phyloP scores from a whole-genome alignment of 2,888 invertebrate genomes.

The Drosophila helvetica region DNA sequence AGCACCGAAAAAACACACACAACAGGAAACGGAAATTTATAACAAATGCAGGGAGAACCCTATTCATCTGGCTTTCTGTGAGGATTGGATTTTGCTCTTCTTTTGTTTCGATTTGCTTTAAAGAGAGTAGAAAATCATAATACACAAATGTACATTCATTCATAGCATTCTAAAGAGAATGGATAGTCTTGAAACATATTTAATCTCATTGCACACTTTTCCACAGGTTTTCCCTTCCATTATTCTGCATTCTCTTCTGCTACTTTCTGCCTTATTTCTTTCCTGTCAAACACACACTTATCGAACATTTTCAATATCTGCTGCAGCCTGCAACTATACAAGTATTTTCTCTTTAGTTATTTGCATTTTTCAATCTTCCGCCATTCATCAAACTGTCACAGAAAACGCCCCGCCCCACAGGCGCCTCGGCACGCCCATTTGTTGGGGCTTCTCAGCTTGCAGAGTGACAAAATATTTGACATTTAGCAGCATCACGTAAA shows the following conservation, averaged over 20 bases:
- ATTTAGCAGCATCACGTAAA: constrained; percentile 76
- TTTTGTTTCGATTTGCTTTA: no score
- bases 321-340: constrained; percentile 1
- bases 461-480: constrained; percentile 74
- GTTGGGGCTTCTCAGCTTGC: constrained; percentile 5
- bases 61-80: neutral
- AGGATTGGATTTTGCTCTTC: no score
- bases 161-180: neutral
- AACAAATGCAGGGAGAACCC: constrained; percentile 20
- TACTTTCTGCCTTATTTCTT: constrained; percentile 16
- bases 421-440: neutral
- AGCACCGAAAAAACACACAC: constrained; percentile 59
- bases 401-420: neutral
- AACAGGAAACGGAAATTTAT: constrained; percentile 55
- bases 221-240: neutral
- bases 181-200: constrained; percentile 11
- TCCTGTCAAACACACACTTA: constrained; percentile 20
- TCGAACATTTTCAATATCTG: constrained; percentile 24
- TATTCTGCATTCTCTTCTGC: no score
- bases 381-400: constrained; percentile 69
- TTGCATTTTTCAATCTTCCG: constrained; percentile 44
- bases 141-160: neutral
- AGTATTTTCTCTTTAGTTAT: constrained; percentile 34
- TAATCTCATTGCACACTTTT: neutral
- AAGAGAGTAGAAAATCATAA: no score